phyloP scores from a whole-genome alignment of 2,888 invertebrate species.

The Aphrophora alni region DNA sequence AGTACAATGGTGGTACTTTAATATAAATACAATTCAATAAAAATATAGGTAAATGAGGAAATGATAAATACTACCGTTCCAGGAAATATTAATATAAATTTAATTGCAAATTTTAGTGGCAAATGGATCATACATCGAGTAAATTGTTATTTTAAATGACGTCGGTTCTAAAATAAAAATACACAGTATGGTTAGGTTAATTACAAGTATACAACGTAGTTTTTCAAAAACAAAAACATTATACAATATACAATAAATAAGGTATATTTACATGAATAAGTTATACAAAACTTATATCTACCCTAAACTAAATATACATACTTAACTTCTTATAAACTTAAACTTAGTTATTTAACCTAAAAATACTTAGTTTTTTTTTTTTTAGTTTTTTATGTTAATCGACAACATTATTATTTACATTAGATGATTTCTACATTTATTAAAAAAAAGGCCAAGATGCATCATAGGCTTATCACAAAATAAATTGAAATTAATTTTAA shows the following conservation, averaged over 20 bases:
- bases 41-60: not conserved
- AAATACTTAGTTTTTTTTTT: not conserved
- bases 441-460: not conserved
- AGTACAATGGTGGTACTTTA: too few relatives aligned
- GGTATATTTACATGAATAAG: not conserved
- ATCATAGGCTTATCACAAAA: not conserved
- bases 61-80: not conserved
- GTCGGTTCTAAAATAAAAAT: not conserved
- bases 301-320: not conserved
- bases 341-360: not conserved
- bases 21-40: too few relatives aligned
- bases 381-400: not conserved
- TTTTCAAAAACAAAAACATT: not conserved
- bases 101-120: not conserved
- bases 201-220: not conserved
- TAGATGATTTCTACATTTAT: not conserved
- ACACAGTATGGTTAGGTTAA: not conserved
- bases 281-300: not conserved
- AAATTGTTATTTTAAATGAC: not conserved
- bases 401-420: not conserved
- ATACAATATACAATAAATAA: constrained; percentile 1
- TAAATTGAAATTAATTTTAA: not conserved
- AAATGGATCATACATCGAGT: not conserved
- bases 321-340: not conserved
- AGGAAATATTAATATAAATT: not conserved